These are phyloP conservation scores for Dasyprocta punctata DNA, from an alignment of 2,113 vertebrate species.

Conservation along the genomic window DNA sequence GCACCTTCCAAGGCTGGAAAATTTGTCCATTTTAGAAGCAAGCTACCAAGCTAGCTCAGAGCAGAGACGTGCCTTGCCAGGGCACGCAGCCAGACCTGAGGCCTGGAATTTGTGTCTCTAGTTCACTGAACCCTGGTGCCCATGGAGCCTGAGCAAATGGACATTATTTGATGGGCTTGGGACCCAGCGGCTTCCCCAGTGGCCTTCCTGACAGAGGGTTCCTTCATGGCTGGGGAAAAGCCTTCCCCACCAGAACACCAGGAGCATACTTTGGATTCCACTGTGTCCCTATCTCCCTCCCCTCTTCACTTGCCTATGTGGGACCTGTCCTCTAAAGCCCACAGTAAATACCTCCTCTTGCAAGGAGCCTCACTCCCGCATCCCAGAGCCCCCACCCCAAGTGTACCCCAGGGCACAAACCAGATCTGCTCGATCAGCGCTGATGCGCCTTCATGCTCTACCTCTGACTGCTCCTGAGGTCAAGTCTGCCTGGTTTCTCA, in stretches of 20 bases:
- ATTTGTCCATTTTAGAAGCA: not conserved
- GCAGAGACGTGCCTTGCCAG: not conserved
- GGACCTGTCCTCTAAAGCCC: not conserved
- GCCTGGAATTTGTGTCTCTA: not conserved
- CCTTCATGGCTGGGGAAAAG: not conserved
- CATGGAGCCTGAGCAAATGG: not conserved
- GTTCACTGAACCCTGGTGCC: not conserved
- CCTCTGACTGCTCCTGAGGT: not conserved
- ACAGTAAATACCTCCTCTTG: not conserved
- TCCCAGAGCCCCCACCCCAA: not conserved
- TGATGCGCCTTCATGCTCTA: rapidly evolving
- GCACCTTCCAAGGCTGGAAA: not conserved
- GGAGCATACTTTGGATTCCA: not conserved
- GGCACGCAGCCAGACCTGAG: not conserved
- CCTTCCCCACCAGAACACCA: not conserved
- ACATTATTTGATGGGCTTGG: not conserved
- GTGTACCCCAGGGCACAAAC: not conserved
- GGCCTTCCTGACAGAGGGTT: not conserved
- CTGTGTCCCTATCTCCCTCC: too few relatives aligned
- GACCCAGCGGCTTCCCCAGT: not conserved
- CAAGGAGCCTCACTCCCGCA: rapidly evolving
- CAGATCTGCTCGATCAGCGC: not conserved
- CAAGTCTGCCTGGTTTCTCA: not conserved
- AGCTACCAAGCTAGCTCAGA: not conserved
- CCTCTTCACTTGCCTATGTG: not conserved